These are phyloP conservation scores for Dendropsophus ebraccatus DNA, from an alignment of 2,113 vertebrate genomes.

Conservation along the genomic window DNA sequence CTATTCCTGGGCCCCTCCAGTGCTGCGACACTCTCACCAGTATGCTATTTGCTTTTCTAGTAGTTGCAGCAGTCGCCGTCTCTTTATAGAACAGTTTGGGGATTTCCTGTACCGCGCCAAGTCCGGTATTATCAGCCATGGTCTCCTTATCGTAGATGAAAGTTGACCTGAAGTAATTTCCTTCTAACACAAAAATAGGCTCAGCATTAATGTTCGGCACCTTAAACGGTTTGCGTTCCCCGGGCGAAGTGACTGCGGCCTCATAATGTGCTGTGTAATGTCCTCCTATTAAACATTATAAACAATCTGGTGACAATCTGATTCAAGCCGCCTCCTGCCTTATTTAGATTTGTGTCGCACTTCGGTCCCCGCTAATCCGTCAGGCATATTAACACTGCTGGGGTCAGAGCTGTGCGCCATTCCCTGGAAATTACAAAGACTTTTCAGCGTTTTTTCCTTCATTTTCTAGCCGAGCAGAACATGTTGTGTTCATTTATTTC, in stretches of 20 bases:
- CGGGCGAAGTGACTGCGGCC: neutral
- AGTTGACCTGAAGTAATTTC: conserved; percentile 42
- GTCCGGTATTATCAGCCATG: neutral
- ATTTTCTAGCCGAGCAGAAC: neutral
- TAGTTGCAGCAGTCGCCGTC: neutral
- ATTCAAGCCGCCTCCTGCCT: conserved; percentile 23
- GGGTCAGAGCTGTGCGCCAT: conserved; percentile 31
- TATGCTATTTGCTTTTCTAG: too few relatives aligned
- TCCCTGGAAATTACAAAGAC: conserved; percentile 26
- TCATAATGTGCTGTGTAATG: conserved; percentile 46
- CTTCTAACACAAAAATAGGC: conserved; percentile 12
- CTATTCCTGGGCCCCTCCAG: too few relatives aligned
- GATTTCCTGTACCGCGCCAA: neutral
- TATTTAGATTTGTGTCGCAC: conserved; percentile 52
- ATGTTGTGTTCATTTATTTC: conserved; percentile 23
- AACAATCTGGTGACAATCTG: conserved; percentile 36
- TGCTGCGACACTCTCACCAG: too few relatives aligned
- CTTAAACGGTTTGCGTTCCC: neutral
- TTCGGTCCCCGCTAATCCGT: neutral
- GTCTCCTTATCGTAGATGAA: neutral
- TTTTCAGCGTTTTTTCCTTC: neutral
- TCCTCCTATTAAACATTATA: conserved; percentile 47
- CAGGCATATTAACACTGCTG: conserved; percentile 24
- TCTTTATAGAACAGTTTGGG: neutral
- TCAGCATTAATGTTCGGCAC: conserved; percentile 13